phyloP scores from a whole-genome alignment of 2,113 vertebrate species.

The Tyrannus savana region DNA sequence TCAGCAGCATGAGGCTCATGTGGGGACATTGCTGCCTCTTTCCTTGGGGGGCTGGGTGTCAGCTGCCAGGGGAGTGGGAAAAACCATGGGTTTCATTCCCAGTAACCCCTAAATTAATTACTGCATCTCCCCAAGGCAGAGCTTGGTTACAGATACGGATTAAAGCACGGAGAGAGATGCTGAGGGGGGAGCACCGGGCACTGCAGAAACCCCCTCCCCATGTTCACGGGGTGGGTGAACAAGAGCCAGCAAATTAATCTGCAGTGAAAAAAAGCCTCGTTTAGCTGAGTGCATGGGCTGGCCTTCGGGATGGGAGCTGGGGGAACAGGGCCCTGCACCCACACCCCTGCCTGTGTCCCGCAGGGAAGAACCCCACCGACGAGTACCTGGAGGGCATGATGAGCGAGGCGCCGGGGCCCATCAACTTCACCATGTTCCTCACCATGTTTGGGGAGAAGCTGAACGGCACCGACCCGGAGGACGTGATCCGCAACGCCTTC shows the following conservation, averaged over 20 bases:
- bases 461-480: constrained; percentile 95
- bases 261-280: too few species aligned
- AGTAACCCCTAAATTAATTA: background rate
- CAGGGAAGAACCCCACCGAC: constrained; percentile 97
- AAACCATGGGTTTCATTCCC: background rate
- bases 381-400: constrained; percentile 99
- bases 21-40: background rate
- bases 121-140: background rate
- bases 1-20: fast-evolving
- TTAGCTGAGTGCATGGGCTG: background rate
- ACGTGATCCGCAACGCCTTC: constrained; percentile 97
- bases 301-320: fast-evolving
- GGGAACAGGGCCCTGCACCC: background rate
- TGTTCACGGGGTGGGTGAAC: fast-evolving
- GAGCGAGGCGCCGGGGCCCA: constrained; percentile 95
- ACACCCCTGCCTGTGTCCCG: background rate
- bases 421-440: constrained; percentile 99
- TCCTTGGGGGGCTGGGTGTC: background rate
- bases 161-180: background rate
- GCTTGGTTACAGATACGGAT: background rate
- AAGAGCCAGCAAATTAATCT: background rate
- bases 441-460: constrained; percentile 99
- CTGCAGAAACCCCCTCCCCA: background rate
- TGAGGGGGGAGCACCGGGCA: background rate
- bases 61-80: fast-evolving